phyloP scores from a whole-genome alignment of 2,888 invertebrate species.

The Melieria picta region DNA sequence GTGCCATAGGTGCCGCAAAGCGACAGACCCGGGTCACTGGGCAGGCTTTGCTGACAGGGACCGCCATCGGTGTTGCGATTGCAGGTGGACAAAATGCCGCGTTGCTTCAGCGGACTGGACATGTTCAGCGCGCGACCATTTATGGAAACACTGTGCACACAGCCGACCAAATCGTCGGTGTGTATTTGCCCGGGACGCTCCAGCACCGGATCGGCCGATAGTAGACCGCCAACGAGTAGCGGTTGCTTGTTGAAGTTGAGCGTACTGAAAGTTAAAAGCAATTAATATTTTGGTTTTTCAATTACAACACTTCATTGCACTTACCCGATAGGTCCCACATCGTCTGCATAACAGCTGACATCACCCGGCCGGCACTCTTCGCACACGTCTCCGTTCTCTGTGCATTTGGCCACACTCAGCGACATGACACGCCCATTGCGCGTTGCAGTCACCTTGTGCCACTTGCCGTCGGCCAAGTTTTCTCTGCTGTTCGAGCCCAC shows the following conservation, averaged over 20 bases:
- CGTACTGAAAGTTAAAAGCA: conserved; percentile 73
- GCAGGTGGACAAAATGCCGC: conserved; percentile 81
- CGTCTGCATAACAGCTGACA: conserved; percentile 83
- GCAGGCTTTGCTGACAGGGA: conserved; percentile 69
- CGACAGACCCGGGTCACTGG: conserved; percentile 61
- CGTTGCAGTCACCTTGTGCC: conserved; percentile 92
- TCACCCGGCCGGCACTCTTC: conserved; percentile 88
- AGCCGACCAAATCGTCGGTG: conserved; percentile 93
- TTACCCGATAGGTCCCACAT: conserved; percentile 89
- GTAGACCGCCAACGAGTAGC: conserved; percentile 85
- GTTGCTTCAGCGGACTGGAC: conserved; percentile 78
- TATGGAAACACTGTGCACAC: conserved; percentile 88
- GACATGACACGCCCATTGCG: conserved; percentile 90
- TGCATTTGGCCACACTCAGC: conserved; percentile 81
- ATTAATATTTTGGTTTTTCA: neutral
- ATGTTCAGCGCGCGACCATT: conserved; percentile 87
- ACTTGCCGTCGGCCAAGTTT: conserved; percentile 84
- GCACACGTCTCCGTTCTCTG: conserved; percentile 87
- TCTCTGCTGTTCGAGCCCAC: conserved; percentile 68
- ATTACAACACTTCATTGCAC: conserved; percentile 54
- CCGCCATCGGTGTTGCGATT: conserved; percentile 75
- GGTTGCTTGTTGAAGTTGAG: conserved; percentile 91
- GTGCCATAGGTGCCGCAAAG: conserved; percentile 73
- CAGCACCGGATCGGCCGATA: conserved; percentile 84
- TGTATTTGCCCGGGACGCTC: conserved; percentile 91